Base-by-base conservation (phyloP, 2,888 invertebrate genomes). In the Calameuta pallipes region DNA sequence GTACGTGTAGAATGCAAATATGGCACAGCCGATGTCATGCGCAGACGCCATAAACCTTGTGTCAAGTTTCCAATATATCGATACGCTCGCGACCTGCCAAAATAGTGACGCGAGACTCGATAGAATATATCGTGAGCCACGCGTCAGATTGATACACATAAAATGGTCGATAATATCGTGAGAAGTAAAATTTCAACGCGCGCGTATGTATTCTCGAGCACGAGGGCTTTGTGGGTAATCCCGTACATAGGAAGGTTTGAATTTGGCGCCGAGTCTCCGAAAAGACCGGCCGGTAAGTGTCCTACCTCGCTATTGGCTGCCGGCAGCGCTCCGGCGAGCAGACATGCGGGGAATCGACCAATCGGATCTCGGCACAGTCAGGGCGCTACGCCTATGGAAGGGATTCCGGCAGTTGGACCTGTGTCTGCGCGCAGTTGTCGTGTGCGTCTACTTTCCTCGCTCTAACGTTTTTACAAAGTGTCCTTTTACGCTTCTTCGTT, bases 321-420 rank as follows among this genome's bases (percentile, higher is more conserved):
- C 23, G 23, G 2, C 23, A 56, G 56, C 56, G 56, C 56, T 56
- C 56, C 56, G 23, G 23, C 56, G 56, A 9, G 56, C 56, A 9
- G 23, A 23, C 56, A 9, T 6, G 23, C 56, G 23, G 23, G 56
- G 56, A 23, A 56, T 23, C 2, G 23, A 56, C 56, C 56, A 56
- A 56, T 56, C 56, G 2, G 56, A 23, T 56, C 23, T 56, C 23
- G 23, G 56, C 56, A 9, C 23, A 56, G 56, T 56, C 15, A 56
- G 56, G 56, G 56, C 23, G 56, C 56, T 56, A 9, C 56, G 56
- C 56, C 56, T 56, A 56, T 56, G 85, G 78, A 80, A 84, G 87
- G 87, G 84, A 80, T 83, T 83, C 83, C 85, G 88, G 85, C 88
- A 88, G 88, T 89, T 87, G 84, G 83, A 83, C 82, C 82, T 82